Evolutionary conservation across 2,888 invertebrate genomes (phyloP), one percentile per base, ranked within the genome.

Genomic region (Troides aeacus): DNA sequence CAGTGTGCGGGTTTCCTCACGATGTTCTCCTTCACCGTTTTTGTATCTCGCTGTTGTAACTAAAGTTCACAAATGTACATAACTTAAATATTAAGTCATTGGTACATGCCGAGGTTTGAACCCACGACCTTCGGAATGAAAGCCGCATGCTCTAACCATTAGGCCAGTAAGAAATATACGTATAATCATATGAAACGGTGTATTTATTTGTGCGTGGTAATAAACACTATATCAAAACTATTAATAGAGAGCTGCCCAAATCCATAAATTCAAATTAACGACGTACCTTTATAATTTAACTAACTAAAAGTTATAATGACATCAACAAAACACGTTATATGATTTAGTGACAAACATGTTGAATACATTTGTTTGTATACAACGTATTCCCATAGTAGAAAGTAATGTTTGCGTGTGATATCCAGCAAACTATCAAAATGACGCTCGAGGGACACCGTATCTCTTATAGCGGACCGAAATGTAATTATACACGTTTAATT

Each of bases 401-500:
- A 59, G 42, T 60, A 66, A 66, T 66, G 60, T 66, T 53, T 67
- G 36, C 2, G 56, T 23, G 36, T 24, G 42, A 67, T 53, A 63
- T 15, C 59, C 15, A 30, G 36, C 23, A 18, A 63, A 68, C 50
- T 68, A 63, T 68, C 50, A 12, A 59, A 68, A 68, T 50, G 68
- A 50, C 39, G n/a, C 36, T 23, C 46, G n/a, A 57, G 60, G 30
- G 64, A 61, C 56, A 61, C 24, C 12, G 39, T 60, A 50, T 2
- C 66, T 53, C 15, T 46, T 66, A 24, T 53, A 66, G 60, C 59
- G 56, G 39, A 64, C 39, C 23, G n/a, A 64, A 64, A 61, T 60
- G 21, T 61, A 68, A 71, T 70, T 70, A 73, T 62, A 68, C 70
- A 61, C 68, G 59, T 79, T 77, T 78, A 79, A 80, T 81, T 75